Conservation (phyloP, 2,888 invertebrate genomes). For the Monochamus alternatus region DNA sequence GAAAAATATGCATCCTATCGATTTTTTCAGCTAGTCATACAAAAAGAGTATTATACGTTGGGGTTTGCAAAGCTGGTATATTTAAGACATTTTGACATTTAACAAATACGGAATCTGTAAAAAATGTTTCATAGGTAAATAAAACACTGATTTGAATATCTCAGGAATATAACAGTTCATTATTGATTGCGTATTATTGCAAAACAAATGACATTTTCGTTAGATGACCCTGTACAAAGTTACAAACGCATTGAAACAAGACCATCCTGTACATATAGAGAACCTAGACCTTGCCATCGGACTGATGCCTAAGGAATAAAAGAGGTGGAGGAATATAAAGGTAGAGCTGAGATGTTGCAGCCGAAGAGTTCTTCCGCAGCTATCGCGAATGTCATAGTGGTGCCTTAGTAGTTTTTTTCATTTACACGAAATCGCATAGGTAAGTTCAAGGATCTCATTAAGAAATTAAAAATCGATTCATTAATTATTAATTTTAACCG, state of each 20-base stretch:
- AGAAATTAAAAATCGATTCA: not conserved
- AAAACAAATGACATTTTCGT: no score
- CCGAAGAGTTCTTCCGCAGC: constrained; percentile 47
- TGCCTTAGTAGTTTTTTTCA: constrained; percentile 15
- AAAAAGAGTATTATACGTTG: no score
- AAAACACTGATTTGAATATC: no score
- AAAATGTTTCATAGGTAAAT: no score
- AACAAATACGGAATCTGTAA: no score
- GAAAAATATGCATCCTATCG: no score
- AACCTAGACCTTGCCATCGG: constrained; percentile 32
- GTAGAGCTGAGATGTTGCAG: constrained; percentile 44
- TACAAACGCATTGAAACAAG: not conserved
- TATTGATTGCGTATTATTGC: no score
- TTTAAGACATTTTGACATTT: no score
- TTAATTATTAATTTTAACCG: not conserved
- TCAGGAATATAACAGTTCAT: no score
- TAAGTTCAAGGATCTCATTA: constrained; percentile 24
- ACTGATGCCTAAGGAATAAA: constrained; percentile 48
- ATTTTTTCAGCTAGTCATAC: no score
- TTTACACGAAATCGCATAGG: not conserved
- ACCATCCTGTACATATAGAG: constrained; percentile 7
- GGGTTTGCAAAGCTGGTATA: no score
- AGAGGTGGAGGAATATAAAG: constrained; percentile 59
- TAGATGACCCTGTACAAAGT: no score
- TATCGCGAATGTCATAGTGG: constrained; percentile 40